Evolutionary conservation across 2,113 vertebrate genomes (phyloP), one percentile per base, ranked within the genome.

Genomic region (Oncorhynchus nerka): DNA sequence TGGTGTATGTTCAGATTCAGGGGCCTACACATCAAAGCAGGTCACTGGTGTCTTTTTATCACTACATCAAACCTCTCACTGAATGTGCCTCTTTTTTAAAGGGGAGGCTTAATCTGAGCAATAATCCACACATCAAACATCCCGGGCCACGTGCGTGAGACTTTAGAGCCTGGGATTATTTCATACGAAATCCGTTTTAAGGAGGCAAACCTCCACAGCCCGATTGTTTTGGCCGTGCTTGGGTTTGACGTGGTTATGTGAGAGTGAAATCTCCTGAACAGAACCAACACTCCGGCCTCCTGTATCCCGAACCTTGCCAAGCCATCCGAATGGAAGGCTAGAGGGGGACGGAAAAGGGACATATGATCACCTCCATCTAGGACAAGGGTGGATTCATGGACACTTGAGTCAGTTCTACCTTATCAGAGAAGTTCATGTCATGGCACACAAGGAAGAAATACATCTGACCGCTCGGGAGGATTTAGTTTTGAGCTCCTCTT

Each of bases 371-470:
- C 11, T 74, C 12, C 8, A 73, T 57, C 28, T 24, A 26, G 30
- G 15, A 30, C 32, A 26, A 34, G 39, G n/a, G 3, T 66, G 3
- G 45, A 74, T 74, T 65, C 49, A 66, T 45, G 64, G 62, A 65
- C 32, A 13, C 39, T 48, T 19, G 61, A 65, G 20, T 49, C 32
- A 73, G 9, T 45, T 45, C 39, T 45, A 11, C 39, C 9, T n/a
- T 74, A 66, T 65, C 34, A 24, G 45, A 39, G 24, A 48, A 6
- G 61, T 32, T 66, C 5, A 13, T 24, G 59, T 19, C 3, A 66
- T 22, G 6, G n/a, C 61, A 66, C 34, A 15, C 32, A 64, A 66
- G 32, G 71, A 73, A 73, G 12, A 62, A 64, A 73, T 64, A 55
- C 30, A 62, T 16, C 59, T 55, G 51, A 62, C 9, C 2, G 5